Evolutionary conservation across 2,113 vertebrate genomes (phyloP), one percentile per base, ranked within the genome.

Genomic region (Corythornis madagascariensis): DNA sequence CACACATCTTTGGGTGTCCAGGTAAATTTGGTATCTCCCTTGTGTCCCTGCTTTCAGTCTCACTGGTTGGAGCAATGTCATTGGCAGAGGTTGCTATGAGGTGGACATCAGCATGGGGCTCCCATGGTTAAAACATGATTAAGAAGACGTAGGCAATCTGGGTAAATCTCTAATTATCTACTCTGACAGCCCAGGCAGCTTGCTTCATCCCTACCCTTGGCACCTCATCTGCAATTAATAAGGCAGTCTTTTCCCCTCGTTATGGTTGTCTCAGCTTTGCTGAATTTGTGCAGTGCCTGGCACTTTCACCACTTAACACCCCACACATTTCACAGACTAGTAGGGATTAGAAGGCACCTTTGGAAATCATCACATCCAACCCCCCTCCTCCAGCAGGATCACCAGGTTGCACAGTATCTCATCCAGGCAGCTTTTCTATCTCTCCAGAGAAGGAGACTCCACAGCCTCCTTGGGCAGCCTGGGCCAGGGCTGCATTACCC

Each of bases 101-200:
- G 6, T 10, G 29, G 16, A 83, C 10, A 15, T 5, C 71, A 57
- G 28, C 47, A 4, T 3, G 11, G 31, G 13, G 24, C 2, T 61
- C 35, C 7, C 14, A 4, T 0, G 0, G 31, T n/a, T 63, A 31
- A 55, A 66, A 28, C 6, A 25, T 3, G 8, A 6, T 26, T 63
- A 26, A 33, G n/a, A 59, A 35, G 59, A 61, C 25, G 77, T 17
- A 16, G 35, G 21, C 4, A 25, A 13, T 80, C 1, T 57, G n/a
- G 50, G 81, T 40, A 43, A 22, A 20, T 66, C 81, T 89, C 29
- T 60, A 66, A 5, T 11, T 14, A 42, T 17, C 71, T 57, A 11
- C 16, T 28, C 42, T 6, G 5, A 19, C 52, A 67, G 14, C 11
- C 24, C 0, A 4, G 45, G 8, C 3, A 1, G 8, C 4, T 69